Conservation (phyloP, 2,797 vertebrate species). For the Micropoecilia bifurca region DNA sequence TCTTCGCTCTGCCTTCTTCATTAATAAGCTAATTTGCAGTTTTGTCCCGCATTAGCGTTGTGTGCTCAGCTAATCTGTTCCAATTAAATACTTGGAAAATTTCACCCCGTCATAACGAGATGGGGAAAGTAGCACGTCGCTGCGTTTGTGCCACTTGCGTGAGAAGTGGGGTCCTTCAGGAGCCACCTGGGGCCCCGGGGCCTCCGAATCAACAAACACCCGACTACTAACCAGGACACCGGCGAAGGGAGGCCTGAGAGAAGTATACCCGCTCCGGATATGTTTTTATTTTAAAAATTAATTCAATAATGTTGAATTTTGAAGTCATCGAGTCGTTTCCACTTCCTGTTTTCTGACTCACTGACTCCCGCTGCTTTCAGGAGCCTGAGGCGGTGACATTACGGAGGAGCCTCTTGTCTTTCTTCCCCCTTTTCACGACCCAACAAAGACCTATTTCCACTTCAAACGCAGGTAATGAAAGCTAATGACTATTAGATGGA, state of each 20-base stretch:
- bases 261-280: not conserved
- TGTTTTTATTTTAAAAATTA: too few relatives aligned
- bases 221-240: not conserved
- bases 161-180: constrained; percentile 67
- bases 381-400: constrained; percentile 76
- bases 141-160: constrained; percentile 77
- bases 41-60: constrained; percentile 83
- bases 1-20: constrained; percentile 29
- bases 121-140: constrained; percentile 84
- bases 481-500: constrained; percentile 94
- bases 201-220: constrained; percentile 46
- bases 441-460: constrained; percentile 84
- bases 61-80: constrained; percentile 87
- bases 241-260: not conserved
- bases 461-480: constrained; percentile 94
- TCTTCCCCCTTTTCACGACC: constrained; percentile 76
- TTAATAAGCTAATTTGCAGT: constrained; percentile 76
- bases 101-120: constrained; percentile 84
- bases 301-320: not conserved
- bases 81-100: constrained; percentile 76
- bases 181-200: constrained; percentile 58
- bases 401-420: constrained; percentile 74
- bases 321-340: not conserved
- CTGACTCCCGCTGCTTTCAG: constrained; percentile 42
- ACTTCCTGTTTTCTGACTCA: not conserved